Conservation (phyloP, 2,888 invertebrate species). For the Dicycla oo region DNA sequence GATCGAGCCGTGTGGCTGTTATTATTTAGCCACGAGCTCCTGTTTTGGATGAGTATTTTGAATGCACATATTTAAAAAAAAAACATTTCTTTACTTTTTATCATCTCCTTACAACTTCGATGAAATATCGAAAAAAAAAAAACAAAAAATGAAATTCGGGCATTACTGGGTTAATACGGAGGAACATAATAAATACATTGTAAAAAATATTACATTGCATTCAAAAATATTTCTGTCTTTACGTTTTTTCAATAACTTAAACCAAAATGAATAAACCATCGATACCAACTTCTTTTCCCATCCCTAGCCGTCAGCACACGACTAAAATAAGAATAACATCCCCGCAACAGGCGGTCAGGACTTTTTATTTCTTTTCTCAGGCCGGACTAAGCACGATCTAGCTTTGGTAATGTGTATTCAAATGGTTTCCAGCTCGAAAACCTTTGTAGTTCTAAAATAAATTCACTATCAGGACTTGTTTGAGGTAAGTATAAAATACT, state of each 20-base stretch:
- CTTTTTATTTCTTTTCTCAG: constrained; percentile 68
- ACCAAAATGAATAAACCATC: constrained; percentile 6
- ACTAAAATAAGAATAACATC: constrained; percentile 74
- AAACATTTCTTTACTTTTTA: too few species aligned
- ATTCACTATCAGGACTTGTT: constrained; percentile 38
- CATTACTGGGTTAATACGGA: too few species aligned
- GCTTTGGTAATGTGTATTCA: constrained; percentile 64
- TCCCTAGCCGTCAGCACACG: constrained; percentile 58
- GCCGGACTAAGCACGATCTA: constrained; percentile 70
- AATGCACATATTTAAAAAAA: too few species aligned
- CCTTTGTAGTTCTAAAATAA: constrained; percentile 61
- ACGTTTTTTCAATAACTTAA: background rate
- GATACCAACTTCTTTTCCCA: constrained; percentile 32
- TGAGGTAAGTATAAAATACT: constrained; percentile 9
- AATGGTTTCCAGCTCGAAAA: constrained; percentile 52
- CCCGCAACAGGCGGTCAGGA: constrained; percentile 72
- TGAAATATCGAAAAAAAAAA: too few species aligned
- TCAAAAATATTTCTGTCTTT: background rate
- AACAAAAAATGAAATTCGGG: too few species aligned
- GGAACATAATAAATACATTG: background rate
- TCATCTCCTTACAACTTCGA: too few species aligned
- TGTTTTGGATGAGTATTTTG: too few species aligned
- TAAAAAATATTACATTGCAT: background rate
- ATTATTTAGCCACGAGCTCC: too few species aligned
- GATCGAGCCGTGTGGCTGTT: too few species aligned